Conservation (phyloP, 2,888 invertebrate genomes). For the Troides helena region DNA sequence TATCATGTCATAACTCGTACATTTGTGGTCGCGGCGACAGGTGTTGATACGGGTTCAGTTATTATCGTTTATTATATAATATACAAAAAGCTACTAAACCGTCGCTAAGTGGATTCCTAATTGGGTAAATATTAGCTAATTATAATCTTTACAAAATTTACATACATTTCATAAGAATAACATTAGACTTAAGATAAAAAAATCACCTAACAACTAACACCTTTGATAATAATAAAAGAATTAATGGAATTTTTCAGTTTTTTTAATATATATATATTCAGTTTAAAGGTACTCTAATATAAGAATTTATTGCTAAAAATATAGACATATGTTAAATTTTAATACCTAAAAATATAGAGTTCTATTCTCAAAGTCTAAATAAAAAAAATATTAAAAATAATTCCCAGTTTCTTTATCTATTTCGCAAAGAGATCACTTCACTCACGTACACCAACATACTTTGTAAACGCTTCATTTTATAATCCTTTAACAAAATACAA, state of each 20-base stretch:
- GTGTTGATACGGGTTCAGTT: conserved; percentile 31
- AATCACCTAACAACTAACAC: conserved; percentile 51
- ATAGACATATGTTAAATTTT: conserved; percentile 49
- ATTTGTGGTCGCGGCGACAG: conserved; percentile 45
- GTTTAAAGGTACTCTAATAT: conserved; percentile 36
- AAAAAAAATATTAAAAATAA: conserved; percentile 39
- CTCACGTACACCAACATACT: conserved; percentile 4
- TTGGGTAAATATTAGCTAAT: conserved; percentile 35
- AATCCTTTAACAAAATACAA: conserved; percentile 3
- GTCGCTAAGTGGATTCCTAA: conserved; percentile 27
- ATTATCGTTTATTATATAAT: conserved; percentile 40
- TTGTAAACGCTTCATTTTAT: conserved; percentile 11
- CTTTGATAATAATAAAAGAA: conserved; percentile 56
- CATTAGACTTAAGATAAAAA: conserved; percentile 44
- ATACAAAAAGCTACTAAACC: conserved; percentile 51
- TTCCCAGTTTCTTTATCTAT: conserved; percentile 41
- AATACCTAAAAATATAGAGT: conserved; percentile 55
- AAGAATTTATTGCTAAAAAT: conserved; percentile 51
- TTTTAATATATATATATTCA: conserved; percentile 34
- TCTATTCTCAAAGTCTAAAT: conserved; percentile 41
- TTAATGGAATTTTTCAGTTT: conserved; percentile 62
- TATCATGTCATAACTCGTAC: conserved; percentile 55
- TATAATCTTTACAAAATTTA: conserved; percentile 72
- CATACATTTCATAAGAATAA: conserved; percentile 49
- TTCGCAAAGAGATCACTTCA: conserved; percentile 47